phyloP scores from a whole-genome alignment of 2,888 invertebrate genomes.

The Sisyra nigra region DNA sequence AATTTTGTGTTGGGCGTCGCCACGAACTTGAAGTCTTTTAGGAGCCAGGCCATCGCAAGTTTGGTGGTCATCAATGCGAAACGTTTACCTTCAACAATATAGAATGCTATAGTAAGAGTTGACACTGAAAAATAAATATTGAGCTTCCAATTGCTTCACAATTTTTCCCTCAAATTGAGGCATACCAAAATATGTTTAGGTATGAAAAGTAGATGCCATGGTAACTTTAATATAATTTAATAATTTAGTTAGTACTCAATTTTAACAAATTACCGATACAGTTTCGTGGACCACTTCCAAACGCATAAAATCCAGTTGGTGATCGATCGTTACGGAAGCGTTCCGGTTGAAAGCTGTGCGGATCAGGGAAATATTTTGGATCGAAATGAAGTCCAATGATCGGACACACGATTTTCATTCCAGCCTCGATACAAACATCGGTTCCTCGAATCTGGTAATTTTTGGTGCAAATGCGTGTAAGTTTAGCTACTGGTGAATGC shows the following conservation, averaged over 20 bases:
- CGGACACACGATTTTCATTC: conserved; percentile 24
- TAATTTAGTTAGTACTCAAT: too few species aligned
- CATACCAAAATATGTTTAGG: too few species aligned
- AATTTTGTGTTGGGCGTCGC: conserved; percentile 1
- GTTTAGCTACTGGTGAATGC: conserved; percentile 24
- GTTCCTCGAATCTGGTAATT: conserved; percentile 23
- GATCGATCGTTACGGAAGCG: conserved; percentile 15
- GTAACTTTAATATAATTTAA: too few species aligned
- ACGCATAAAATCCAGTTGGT: conserved; percentile 18
- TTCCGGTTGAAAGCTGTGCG: conserved; percentile 17
- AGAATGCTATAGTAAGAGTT: too few species aligned
- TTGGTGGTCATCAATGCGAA: conserved; percentile 5
- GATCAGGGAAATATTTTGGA: conserved; percentile 17
- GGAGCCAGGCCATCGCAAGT: conserved; percentile 2
- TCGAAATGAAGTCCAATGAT: conserved; percentile 19
- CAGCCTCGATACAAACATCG: conserved; percentile 24
- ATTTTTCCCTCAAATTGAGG: too few species aligned
- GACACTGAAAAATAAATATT: too few species aligned
- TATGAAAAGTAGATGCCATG: too few species aligned
- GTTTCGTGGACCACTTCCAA: conserved; percentile 23
- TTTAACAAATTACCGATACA: conserved; percentile 22
- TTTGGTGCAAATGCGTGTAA: conserved; percentile 19
- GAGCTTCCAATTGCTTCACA: too few species aligned
- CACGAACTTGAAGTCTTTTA: conserved; percentile 1
- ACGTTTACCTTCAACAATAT: conserved; percentile 2